Evolutionary conservation across 2,113 vertebrate genomes (phyloP), one percentile per base, ranked within the genome.

Genomic region (Eretmochelys imbricata): DNA sequence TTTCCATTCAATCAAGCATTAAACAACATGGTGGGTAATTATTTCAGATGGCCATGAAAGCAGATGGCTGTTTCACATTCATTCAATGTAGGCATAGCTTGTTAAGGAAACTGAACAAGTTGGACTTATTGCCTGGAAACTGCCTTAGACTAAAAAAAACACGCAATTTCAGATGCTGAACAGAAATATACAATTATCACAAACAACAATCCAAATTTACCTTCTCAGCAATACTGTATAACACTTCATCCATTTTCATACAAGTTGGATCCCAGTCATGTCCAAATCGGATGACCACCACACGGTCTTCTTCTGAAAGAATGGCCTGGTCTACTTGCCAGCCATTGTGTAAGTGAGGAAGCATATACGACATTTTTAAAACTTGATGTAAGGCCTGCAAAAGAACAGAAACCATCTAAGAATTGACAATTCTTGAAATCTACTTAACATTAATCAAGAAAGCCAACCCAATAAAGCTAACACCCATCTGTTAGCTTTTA

Each of bases 261-360:
- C 99, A 99, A 0, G 99, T 99, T 1, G 99, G 99, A 97, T 99
- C 99, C 99, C 99, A 99, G 96, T 99, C 99, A 93, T 99, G 99
- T 5, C 99, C 99, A 35, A 99, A 99, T 25, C 99, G 98, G 89
- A 99, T 99, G 42, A 99, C 99, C 1, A 99, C 98, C 1, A 99
- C 99, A 1, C 99, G 98, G 97, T 99, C 99, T 96, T 99, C 99
- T 84, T 99, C 99, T 0, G 99, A 99, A 19, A 99, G 98, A 93
- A 99, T 99, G 96, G 99, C 99, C 97, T 99, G 99, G 97, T 99
- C 99, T 9, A 99, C 99, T 95, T 99, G 99, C 99, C 99, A 99
- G 97, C 99, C 99, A 48, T 99, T 99, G 97, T 99, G 99, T 65
- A 99, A 98, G 97, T 99, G 99, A 8, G 99, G 99, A 38, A 99